Evolutionary conservation across 2,888 invertebrate species (phyloP), one percentile per base, ranked within the genome.

Genomic region (Hololepta plana): DNA sequence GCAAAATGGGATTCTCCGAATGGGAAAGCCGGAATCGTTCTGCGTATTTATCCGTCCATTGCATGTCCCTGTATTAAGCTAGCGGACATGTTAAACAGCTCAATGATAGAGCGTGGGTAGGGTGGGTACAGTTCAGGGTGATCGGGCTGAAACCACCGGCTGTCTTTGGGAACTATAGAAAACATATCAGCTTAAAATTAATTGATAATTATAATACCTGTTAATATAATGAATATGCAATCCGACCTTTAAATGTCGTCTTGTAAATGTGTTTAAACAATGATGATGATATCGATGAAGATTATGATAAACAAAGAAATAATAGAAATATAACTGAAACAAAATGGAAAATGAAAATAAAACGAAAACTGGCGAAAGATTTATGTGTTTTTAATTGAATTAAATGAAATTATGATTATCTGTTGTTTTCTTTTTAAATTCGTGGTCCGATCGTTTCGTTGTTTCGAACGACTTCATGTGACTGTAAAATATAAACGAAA

Each of bases 121-220:
- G 53, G 50, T 51, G 53, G 51, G 53, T 53, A 52, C 48, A 48
- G 47, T 47, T 49, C 49, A 49, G 47, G 47, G 49, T 49, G 46
- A 46, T 46, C 41, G 44, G 38, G 44, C 45, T 47, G 45, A 44
- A 35, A n/a, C 29, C 38, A 37, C 60, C 45, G 45, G 52, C 49
- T 44, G 46, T 50, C 48, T 51, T 64, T 62, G 68, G 57, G 67
- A 66, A 68, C 69, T 69, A 69, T 67, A 66, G 63, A 63, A 53
- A 66, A 69, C 68, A 69, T 69, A 70, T 70, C 70, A 70, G 64
- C 67, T 66, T 69, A 67, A 66, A 63, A 60, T 59, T 66, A 64
- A 51, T 51, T 49, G 47, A 49, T 50, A 47, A 51, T 43, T 46
- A 47, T 45, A 64, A 64, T 52, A 53, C 47, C 47, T 53, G 51